Conservation (phyloP, 2,113 vertebrate genomes). For the Scolopax mira region DNA sequence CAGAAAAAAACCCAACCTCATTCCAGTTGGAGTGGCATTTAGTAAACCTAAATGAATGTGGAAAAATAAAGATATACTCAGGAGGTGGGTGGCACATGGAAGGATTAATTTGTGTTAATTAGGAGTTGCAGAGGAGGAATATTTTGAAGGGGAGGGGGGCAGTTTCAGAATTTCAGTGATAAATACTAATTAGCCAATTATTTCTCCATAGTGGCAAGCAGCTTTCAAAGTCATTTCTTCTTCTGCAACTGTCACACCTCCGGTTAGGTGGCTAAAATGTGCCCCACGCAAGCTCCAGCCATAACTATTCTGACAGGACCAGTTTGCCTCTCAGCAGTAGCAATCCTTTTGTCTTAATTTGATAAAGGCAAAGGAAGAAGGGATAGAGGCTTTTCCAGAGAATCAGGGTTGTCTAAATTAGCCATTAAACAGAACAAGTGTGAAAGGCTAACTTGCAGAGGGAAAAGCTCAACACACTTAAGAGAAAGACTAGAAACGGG, state of each 20-base stretch:
- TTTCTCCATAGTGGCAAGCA: slow-evolving; percentile 10
- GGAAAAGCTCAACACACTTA: not conserved
- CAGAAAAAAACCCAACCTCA: not conserved
- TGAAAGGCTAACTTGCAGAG: not conserved
- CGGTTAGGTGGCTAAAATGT: not conserved
- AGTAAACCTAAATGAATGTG: slow-evolving; percentile 11
- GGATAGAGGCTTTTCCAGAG: not conserved
- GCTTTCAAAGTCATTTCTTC: slow-evolving; percentile 4
- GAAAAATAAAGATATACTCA: slow-evolving; percentile 32
- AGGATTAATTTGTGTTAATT: slow-evolving; percentile 56
- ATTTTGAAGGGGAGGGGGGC: not conserved
- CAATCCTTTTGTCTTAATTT: not conserved
- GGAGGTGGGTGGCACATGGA: slow-evolving; percentile 39
- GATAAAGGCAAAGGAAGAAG: not conserved
- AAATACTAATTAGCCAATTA: slow-evolving; percentile 58
- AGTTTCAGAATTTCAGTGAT: slow-evolving; percentile 31
- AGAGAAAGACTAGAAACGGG: not conserved
- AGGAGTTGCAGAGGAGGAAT: slow-evolving; percentile 44
- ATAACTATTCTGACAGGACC: not conserved
- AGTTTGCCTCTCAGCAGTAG: not conserved
- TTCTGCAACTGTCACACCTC: slow-evolving; percentile 39
- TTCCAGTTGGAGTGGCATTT: slow-evolving; percentile 53
- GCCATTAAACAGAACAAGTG: not conserved
- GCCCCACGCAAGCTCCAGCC: not conserved
- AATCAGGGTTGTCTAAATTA: not conserved